Base-by-base conservation (phyloP, 37 sponge, comb jelly and placozoan genomes). In the Cladorhizidae sp. region DNA sequence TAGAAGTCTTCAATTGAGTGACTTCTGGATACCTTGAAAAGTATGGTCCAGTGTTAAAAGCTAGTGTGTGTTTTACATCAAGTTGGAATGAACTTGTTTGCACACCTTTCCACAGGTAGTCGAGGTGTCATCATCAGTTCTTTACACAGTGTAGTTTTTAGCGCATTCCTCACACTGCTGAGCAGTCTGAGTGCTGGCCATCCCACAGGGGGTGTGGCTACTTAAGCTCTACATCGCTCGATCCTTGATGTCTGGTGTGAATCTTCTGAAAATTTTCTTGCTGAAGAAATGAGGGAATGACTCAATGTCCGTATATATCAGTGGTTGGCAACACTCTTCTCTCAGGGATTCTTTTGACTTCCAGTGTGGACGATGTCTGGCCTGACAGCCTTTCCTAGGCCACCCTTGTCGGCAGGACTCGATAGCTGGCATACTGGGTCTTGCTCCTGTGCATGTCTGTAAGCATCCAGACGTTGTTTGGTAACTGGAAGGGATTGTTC, bases 361-460 rank as follows among this genome's bases (percentile, higher is more conserved):
- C 72, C 73, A 81, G 73, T 72, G 71, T 31, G 82, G 73, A 18
- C 18, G 26, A 71, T 1, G 11, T 25, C 45, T 17, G 21, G 42
- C 18, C 12, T 1, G 20, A 71, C 49, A 21, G 3, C 43, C 14
- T 37, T 74, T 74, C 29, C 61, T 26, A 21, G 40, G 83, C 83
- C 83, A 83, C n/a, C 68, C 68, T 36, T 50, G 35, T 64, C 11
- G 21, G 57, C 83, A 83, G 43, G 73, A 74, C 37, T 43, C 40
- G 14, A 41, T 62, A 45, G 54, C 67, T 14, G 18, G 28, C 70
- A 74, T 36, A 29, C 29, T 17, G 74, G 56, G 35, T 85, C 85
- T 40, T 56, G 20, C 26, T 32, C 62, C 62, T 85, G 85, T 69
- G 65, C 85, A 85, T 55, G 21, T 40, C 18, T 52, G 43, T 18